Base-by-base conservation (phyloP, 2,797 vertebrate genomes). In the Spinibarbus caldwelli region DNA sequence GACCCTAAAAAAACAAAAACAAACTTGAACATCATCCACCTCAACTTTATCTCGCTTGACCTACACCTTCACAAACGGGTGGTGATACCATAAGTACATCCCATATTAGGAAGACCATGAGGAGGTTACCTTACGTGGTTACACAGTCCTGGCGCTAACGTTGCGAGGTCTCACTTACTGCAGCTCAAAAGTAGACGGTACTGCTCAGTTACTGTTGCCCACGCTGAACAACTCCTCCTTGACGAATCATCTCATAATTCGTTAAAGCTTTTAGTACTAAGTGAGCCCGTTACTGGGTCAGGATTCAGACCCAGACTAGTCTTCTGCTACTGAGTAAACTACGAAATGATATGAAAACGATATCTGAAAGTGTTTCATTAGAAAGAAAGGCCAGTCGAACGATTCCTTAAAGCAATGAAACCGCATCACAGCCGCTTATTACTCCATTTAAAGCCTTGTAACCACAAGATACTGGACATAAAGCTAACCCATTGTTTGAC, bases 371-470 rank as follows among this genome's bases (percentile, higher is more conserved):
- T 94, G 95, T 96, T 94, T 94, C 47, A 26, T 90, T 91, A 94
- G 93, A 94, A 91, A 91, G 90, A 93, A 89, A 93, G 90, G 91
- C 88, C 85, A 90, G 82, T 91, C 91, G 92, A 90, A 92, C 90
- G 59, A 89, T 92, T 91, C 91, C 92, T 94, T 95, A 95, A 95
- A 96, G 93, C 94, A 94, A 94, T 92, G 92, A 94, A 92, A 95
- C 94, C 94, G 93, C 92, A 93, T 92, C 91, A 94, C 92, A 91
- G 93, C 93, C 92, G 94, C 93, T 94, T 95, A 95, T 94, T 95
- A 95, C 93, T 87, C 87, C 81, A 86, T 95, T 80, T 96, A 96
- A 96, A 96, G 95, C 95, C 94, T 95, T 96, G 93, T 93, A 96
- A 96, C 95, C 96, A 94, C 92, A 91, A 90, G 92, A 95, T 93